Conservation (phyloP, 1,140 invertebrate genomes). For the Brachionus rubens region DNA sequence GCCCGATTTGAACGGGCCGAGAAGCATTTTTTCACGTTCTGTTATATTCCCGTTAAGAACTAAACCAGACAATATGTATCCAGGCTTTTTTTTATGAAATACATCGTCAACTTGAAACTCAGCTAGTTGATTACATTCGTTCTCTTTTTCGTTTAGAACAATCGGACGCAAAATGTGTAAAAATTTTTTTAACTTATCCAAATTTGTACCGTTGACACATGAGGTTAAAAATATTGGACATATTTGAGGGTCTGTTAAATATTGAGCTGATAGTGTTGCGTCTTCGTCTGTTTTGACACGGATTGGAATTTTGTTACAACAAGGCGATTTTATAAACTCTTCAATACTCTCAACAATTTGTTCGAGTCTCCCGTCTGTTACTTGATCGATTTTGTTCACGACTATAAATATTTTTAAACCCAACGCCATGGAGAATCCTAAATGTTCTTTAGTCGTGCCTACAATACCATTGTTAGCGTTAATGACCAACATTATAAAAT, state of each 20-base stretch:
- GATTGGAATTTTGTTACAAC: constrained; percentile 90
- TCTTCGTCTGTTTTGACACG: constrained; percentile 90
- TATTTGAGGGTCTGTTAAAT: constrained; percentile 67
- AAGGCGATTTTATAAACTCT: constrained; percentile 86
- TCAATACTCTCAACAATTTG: constrained; percentile 88
- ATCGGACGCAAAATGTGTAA: constrained; percentile 71
- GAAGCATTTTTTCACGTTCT: constrained; percentile 74
- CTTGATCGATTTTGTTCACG: constrained; percentile 98
- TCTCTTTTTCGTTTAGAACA: constrained; percentile 69
- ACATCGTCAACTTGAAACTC: constrained; percentile 60
- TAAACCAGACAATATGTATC: constrained; percentile 76
- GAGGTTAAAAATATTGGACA: constrained; percentile 86
- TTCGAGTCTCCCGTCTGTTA: constrained; percentile 87
- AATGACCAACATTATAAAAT: constrained; percentile 88
- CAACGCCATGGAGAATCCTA: constrained; percentile 87
- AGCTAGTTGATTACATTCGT: constrained; percentile 65
- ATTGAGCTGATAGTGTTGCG: constrained; percentile 90
- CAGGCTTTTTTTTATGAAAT: constrained; percentile 47
- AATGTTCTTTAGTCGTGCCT: constrained; percentile 98
- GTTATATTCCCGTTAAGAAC: constrained; percentile 78
- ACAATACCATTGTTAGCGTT: constrained; percentile 70
- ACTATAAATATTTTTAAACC: constrained; percentile 98
- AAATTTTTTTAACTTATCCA: constrained; percentile 67
- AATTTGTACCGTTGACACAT: constrained; percentile 81
- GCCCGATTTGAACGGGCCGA: constrained; percentile 80